These are phyloP conservation scores for Notiomystis cincta DNA, from an alignment of 2,113 vertebrate genomes.

Conservation along the genomic window DNA sequence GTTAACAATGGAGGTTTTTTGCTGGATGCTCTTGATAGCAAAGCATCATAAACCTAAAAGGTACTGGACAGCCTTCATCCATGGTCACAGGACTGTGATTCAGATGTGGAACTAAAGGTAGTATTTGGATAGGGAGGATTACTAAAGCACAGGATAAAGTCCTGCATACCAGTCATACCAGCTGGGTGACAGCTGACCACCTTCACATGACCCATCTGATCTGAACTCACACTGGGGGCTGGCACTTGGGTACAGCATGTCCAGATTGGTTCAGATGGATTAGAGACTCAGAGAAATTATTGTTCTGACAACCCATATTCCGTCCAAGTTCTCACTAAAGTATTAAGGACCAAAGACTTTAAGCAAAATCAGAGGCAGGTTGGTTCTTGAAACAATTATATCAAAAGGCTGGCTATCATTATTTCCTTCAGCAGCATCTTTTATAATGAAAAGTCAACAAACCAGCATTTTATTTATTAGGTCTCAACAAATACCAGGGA, in stretches of 20 bases:
- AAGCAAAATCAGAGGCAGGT: neutral
- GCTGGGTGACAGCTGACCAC: neutral
- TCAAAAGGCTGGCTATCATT: neutral
- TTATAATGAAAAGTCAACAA: neutral
- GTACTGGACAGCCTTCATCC: neutral
- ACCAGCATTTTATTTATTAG: slow-evolving; percentile 15
- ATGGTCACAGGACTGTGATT: neutral
- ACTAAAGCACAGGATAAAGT: neutral
- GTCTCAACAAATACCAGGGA: neutral
- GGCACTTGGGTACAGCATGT: neutral
- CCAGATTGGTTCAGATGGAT: neutral
- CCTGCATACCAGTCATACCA: neutral
- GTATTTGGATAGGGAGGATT: neutral
- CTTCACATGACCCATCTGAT: neutral
- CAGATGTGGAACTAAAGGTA: neutral
- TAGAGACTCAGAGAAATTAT: neutral
- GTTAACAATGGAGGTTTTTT: neutral
- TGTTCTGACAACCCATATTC: neutral
- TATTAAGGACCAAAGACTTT: neutral
- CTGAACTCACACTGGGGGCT: neutral
- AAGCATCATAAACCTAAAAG: neutral
- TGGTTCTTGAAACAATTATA: slow-evolving; percentile 18
- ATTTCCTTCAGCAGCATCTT: slow-evolving; percentile 2
- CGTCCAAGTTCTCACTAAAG: neutral
- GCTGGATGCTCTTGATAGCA: neutral